These are phyloP conservation scores for Epirrita christyi DNA, from an alignment of 2,888 invertebrate species.

Conservation along the genomic window DNA sequence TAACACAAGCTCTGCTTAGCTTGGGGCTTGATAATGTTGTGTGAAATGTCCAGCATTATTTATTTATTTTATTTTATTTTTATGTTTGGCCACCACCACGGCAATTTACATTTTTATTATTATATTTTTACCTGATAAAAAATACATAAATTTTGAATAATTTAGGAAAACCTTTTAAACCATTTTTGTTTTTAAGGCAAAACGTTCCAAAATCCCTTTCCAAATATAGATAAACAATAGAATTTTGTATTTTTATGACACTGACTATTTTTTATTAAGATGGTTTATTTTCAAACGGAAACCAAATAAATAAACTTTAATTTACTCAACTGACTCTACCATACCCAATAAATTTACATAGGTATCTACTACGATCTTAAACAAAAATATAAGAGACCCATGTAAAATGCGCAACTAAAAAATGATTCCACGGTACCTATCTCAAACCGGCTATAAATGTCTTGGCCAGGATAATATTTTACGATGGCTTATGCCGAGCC, in stretches of 20 bases:
- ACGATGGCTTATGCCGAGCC: conserved; percentile 66
- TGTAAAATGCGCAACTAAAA: conserved; percentile 49
- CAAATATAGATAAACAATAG: background rate
- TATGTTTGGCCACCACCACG: no score
- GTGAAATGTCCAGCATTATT: no score
- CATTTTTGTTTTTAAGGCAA: no score
- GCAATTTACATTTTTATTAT: no score
- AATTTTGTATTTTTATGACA: no score
- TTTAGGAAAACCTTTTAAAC: no score
- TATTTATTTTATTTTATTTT: no score
- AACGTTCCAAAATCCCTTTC: no score
- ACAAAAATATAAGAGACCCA: conserved; percentile 25
- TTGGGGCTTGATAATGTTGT: no score
- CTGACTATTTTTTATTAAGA: background rate
- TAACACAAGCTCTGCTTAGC: no score
- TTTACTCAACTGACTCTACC: conserved; percentile 18
- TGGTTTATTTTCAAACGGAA: background rate
- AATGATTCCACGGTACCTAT: conserved; percentile 73
- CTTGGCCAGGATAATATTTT: conserved; percentile 81
- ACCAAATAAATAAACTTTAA: conserved; percentile 13
- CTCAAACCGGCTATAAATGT: conserved; percentile 77
- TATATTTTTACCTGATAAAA: no score
- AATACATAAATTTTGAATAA: no score
- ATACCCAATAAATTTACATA: conserved; percentile 28
- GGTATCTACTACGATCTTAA: conserved; percentile 25